Conservation (phyloP, 2,888 invertebrate species). For the Thereva nobilitata region DNA sequence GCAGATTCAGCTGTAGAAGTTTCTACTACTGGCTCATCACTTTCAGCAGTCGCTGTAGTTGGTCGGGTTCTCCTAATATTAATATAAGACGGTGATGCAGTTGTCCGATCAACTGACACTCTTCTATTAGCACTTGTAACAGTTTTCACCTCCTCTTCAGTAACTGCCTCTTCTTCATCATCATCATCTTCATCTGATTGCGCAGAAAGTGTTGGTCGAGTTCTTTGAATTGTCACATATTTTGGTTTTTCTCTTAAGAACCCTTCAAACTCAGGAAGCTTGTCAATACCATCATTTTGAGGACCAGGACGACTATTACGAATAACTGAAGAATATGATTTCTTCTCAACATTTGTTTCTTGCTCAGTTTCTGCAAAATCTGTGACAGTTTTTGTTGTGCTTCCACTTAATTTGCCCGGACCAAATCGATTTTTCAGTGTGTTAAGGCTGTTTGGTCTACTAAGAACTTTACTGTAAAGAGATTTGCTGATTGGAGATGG, state of each 20-base stretch:
- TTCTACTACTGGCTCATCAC: conserved; percentile 41
- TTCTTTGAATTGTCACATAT: conserved; percentile 70
- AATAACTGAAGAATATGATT: conserved; percentile 63
- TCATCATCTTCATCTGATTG: conserved; percentile 49
- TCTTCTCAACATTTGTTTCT: conserved; percentile 37
- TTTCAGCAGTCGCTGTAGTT: conserved; percentile 49
- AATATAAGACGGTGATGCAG: conserved; percentile 67
- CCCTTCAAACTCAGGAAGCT: conserved; percentile 54
- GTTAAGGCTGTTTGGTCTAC: conserved; percentile 51
- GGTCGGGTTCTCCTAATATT: conserved; percentile 71
- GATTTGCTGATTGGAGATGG: conserved; percentile 73
- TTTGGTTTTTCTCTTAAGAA: conserved; percentile 62
- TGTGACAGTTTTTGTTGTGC: conserved; percentile 26
- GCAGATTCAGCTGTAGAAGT: not conserved
- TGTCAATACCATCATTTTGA: conserved; percentile 62
- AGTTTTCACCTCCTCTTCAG: conserved; percentile 45
- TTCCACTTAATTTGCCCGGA: conserved; percentile 36
- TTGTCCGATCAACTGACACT: conserved; percentile 31
- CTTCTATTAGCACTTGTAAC: conserved; percentile 43
- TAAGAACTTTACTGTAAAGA: conserved; percentile 75
- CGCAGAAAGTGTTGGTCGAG: conserved; percentile 59
- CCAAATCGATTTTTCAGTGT: conserved; percentile 54
- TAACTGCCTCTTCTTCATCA: conserved; percentile 43
- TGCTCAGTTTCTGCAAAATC: conserved; percentile 35
- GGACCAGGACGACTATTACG: conserved; percentile 66